These are phyloP conservation scores for Megalurothrips usitatus DNA, from an alignment of 2,888 invertebrate species.

Conservation along the genomic window DNA sequence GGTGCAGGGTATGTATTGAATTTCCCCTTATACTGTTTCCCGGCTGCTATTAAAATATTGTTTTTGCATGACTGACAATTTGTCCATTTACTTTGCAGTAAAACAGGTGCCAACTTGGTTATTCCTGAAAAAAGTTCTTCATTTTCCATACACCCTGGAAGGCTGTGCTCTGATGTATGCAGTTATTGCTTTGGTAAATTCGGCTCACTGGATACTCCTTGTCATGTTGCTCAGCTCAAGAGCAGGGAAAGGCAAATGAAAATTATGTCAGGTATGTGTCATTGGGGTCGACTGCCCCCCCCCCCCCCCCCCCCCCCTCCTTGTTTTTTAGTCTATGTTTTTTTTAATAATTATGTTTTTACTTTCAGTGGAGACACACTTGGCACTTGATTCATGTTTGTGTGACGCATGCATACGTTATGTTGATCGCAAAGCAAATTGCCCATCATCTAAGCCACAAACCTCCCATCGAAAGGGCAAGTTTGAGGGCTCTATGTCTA, in stretches of 20 bases:
- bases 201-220: slow-evolving; percentile 78
- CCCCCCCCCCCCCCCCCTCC: background rate
- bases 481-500: slow-evolving; percentile 31
- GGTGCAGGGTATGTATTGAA: background rate
- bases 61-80: background rate
- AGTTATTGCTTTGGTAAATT: slow-evolving; percentile 84
- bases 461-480: slow-evolving; percentile 31
- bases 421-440: slow-evolving; percentile 70
- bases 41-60: background rate
- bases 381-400: slow-evolving; percentile 77
- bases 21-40: slow-evolving; percentile 25
- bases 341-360: slow-evolving; percentile 27
- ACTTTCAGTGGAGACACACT: slow-evolving; percentile 66
- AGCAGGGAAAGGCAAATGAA: slow-evolving; percentile 75
- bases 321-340: background rate
- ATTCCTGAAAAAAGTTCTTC: slow-evolving; percentile 86
- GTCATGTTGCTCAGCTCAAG: slow-evolving; percentile 82
- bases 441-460: slow-evolving; percentile 37
- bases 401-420: slow-evolving; percentile 85
- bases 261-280: slow-evolving; percentile 60
- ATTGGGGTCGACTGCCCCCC: no score
- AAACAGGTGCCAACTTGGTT: slow-evolving; percentile 51
- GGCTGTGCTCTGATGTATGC: slow-evolving; percentile 79
- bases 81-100: slow-evolving; percentile 33
- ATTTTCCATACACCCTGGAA: slow-evolving; percentile 78